phyloP scores from a whole-genome alignment of 2,113 vertebrate species.

The Haemorhous mexicanus region DNA sequence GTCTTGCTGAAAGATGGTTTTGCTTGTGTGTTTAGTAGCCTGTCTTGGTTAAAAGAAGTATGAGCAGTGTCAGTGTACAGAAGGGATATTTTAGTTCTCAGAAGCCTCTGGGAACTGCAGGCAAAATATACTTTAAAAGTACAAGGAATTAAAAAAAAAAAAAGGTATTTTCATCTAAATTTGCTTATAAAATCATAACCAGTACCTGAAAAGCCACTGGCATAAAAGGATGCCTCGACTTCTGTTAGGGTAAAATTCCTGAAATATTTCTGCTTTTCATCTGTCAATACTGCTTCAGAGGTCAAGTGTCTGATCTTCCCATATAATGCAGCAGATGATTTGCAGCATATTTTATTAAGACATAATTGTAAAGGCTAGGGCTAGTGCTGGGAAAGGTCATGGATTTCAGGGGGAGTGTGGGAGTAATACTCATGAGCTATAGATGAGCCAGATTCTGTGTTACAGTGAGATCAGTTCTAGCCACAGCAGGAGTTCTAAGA shows the following conservation, averaged over 20 bases:
- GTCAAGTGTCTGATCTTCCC: not conserved
- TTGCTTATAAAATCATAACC: not conserved
- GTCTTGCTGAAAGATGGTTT: not conserved
- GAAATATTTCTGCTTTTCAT: not conserved
- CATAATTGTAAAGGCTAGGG: not conserved
- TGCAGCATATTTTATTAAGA: constrained; percentile 7
- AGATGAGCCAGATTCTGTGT: not conserved
- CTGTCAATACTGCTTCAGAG: not conserved
- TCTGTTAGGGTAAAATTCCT: not conserved
- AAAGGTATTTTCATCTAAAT: not conserved
- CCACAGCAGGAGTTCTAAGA: not conserved
- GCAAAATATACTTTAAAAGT: not conserved
- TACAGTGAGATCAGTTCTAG: not conserved
- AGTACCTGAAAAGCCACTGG: not conserved
- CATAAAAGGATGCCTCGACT: not conserved
- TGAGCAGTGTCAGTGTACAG: not conserved
- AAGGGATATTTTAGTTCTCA: not conserved
- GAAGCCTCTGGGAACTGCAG: not conserved
- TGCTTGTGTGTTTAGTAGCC: not conserved
- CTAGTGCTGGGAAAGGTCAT: constrained; percentile 7
- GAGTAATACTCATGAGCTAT: not conserved
- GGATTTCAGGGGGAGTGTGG: not conserved
- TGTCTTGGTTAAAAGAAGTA: not conserved
- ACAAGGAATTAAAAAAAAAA: not conserved
- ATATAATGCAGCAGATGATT: not conserved